Base-by-base conservation (phyloP, 2,888 invertebrate species). In the Tenodera sinensis region DNA sequence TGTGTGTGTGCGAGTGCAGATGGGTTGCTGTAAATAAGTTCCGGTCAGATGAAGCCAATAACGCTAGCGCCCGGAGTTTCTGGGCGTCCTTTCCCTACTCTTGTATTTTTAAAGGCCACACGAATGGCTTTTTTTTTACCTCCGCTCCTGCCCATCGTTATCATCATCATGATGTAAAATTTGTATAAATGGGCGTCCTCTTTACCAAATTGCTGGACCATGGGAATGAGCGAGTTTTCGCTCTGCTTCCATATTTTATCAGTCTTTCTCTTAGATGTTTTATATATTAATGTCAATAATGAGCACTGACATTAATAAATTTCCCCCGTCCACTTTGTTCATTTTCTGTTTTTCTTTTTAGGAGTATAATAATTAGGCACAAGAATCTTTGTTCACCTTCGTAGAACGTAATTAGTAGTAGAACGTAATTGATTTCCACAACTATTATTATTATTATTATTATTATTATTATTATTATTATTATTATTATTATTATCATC, bases 1-100 rank as follows among this genome's bases (percentile, higher is more conserved):
- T 34, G 84, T 84, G 28, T 28, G 30, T 71, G 28, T 42, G 82
- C n/a, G 83, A n/a, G 83, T 28, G 82, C 87, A 87, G 87, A 87
- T 87, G 87, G 87, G 54, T 30, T 87, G 83, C 87, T 87, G 82
- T 87, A 34, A 87, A 87, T 87, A 87, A 87, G 87, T 87, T 87
- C 87, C 87, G 87, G 87, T 87, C 87, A 87, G 87, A 87, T 87
- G 87, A 71, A 83, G 87, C 87, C 87, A 87, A 87, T 87, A 87
- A 87, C 25, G 54, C 54, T 6, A 71, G 54, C 54, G 54, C 54
- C 54, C 54, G 54, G 54, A 71, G 54, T 71, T 71, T 71, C 54
- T 71, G 54, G 54, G 54, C 54, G 54, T 71, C 54, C 54, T 71
- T 71, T 71, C 54, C 54, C 54, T 71, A 71, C 54, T 71, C 54